Conservation (phyloP, 2,888 invertebrate species). For the Therioaphis trifolii region DNA sequence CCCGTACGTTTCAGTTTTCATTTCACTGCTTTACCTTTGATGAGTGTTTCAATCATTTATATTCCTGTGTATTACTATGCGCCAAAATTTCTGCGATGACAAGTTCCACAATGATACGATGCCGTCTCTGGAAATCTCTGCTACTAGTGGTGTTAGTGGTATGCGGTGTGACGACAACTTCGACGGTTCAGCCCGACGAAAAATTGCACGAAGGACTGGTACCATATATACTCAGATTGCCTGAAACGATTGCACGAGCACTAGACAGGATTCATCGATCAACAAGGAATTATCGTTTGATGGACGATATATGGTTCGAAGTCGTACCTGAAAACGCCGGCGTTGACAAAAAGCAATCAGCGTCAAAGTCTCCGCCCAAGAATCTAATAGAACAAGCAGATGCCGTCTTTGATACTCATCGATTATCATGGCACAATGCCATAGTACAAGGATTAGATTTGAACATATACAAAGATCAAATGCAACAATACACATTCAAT, state of each 20-base stretch:
- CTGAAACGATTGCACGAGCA: not conserved
- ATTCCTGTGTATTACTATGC: not conserved
- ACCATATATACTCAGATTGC: not conserved
- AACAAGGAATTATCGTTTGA: not conserved
- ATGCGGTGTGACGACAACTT: not conserved
- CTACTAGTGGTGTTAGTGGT: not conserved
- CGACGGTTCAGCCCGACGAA: not conserved
- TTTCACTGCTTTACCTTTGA: not conserved
- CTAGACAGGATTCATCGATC: slow-evolving; percentile 10
- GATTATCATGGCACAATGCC: slow-evolving; percentile 35
- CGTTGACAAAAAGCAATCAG: not conserved
- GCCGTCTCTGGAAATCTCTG: not conserved
- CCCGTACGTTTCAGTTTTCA: not conserved
- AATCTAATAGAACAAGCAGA: not conserved
- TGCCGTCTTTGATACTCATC: slow-evolving; percentile 39
- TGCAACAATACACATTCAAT: not conserved
- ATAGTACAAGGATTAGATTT: not conserved
- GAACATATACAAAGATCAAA: slow-evolving; percentile 26
- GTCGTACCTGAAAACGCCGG: not conserved
- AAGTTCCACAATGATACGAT: not conserved
- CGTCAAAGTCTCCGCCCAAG: not conserved
- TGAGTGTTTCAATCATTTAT: too few relatives aligned
- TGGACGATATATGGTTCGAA: slow-evolving; percentile 44
- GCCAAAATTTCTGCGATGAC: not conserved
- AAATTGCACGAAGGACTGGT: not conserved